phyloP scores from a whole-genome alignment of 2,113 vertebrate genomes.

The Chloroceryle aenea region DNA sequence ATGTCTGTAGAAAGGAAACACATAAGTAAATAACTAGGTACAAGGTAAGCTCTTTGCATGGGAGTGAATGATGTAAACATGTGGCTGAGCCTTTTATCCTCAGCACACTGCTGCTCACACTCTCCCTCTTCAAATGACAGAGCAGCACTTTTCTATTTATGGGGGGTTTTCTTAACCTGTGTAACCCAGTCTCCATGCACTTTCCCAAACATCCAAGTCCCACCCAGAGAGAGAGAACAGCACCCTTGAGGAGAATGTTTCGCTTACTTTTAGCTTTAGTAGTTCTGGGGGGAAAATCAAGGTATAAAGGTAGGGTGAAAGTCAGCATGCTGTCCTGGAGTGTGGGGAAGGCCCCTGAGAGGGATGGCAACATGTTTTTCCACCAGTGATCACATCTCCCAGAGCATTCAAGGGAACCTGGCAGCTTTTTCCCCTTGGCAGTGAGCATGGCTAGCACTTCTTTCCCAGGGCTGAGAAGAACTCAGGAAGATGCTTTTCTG shows the following conservation, averaged over 20 bases:
- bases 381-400: neutral
- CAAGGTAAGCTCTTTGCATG: neutral
- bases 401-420: fast-evolving
- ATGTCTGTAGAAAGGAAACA: neutral
- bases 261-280: neutral
- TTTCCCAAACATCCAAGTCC: constrained; percentile 79
- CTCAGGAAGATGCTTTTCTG: neutral
- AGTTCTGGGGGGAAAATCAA: constrained; percentile 61
- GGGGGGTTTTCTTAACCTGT: constrained; percentile 14
- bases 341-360: neutral
- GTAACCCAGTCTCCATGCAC: constrained; percentile 79
- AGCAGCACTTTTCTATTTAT: neutral
- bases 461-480: neutral
- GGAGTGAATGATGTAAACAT: neutral
- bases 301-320: neutral
- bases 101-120: neutral
- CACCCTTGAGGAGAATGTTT: neutral
- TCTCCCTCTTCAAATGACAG: neutral
- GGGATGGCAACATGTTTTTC: neutral
- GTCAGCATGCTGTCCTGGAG: neutral
- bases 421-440: neutral
- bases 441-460: neutral
- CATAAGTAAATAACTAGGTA: neutral
- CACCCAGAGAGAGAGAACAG: constrained; percentile 66
- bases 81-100: neutral